A percentile compares a stretch with the other conserved stretches of the same genome.
These are phyloP conservation scores for Pteruthius melanotis DNA, from an alignment of 2,113 vertebrate species.

Conservation along the genomic window DNA sequence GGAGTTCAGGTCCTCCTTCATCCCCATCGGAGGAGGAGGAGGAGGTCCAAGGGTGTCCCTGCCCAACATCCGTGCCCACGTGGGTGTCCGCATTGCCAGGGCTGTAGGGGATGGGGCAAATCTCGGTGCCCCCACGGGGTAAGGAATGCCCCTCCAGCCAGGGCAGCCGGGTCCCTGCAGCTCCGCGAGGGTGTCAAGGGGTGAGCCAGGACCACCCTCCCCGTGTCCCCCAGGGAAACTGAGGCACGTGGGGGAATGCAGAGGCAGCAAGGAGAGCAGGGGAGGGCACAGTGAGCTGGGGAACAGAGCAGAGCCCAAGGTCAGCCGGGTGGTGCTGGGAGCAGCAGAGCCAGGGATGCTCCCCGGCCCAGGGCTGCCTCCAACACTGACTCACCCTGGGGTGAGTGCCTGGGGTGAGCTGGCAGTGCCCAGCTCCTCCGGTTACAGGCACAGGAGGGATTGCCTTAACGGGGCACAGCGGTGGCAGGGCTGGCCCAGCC, in stretches of 20 bases:
- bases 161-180: not conserved
- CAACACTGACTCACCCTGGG: not conserved
- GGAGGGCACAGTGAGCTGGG: accelerated
- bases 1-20: not conserved
- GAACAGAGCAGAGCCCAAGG: not conserved
- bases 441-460: not conserved
- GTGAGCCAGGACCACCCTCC: not conserved
- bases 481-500: not conserved
- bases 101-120: accelerated
- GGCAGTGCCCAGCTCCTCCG: not conserved
- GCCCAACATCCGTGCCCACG: not conserved
- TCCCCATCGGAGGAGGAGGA: accelerated
- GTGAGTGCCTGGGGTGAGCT: too few species aligned
- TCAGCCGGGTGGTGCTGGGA: not conserved
- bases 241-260: not conserved
- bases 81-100: accelerated
- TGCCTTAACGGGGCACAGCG: not conserved
- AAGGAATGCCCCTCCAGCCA: not conserved
- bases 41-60: not conserved
- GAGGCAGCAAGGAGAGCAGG: not conserved
- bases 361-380: not conserved
- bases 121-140: accelerated
- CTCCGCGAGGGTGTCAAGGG: not conserved
- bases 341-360: not conserved
- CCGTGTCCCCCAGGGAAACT: not conserved